Conservation (phyloP, 2,888 invertebrate genomes). For the Temnothorax ravouxi region DNA sequence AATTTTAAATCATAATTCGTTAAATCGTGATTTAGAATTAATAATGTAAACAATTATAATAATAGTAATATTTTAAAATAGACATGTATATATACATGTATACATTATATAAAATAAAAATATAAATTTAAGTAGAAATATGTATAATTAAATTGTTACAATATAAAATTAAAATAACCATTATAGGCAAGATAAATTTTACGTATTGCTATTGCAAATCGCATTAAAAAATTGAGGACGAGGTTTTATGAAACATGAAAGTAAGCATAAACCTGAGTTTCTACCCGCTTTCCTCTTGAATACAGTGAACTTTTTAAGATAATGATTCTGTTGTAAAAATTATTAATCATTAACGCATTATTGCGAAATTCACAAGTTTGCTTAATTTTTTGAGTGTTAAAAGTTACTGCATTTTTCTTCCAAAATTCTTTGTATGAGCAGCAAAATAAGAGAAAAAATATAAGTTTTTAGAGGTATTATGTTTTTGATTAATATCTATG, state of each 20-base stretch:
- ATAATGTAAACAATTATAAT: not conserved
- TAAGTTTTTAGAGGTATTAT: too few species aligned
- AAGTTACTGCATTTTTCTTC: not conserved
- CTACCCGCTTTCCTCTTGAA: not conserved
- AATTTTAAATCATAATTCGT: not conserved
- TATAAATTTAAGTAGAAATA: not conserved
- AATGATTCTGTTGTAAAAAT: not conserved
- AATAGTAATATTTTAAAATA: not conserved
- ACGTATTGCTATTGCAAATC: not conserved
- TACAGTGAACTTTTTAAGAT: not conserved
- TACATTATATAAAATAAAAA: not conserved
- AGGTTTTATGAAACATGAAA: conserved; percentile 35
- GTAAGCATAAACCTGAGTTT: conserved; percentile 21
- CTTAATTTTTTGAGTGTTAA: too few species aligned
- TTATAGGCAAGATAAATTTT: not conserved
- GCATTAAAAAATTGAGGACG: conserved; percentile 13
- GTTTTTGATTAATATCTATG: not conserved
- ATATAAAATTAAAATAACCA: not conserved
- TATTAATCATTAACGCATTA: not conserved
- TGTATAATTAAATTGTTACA: not conserved
- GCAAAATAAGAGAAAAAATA: too few species aligned
- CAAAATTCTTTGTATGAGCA: not conserved
- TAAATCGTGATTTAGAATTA: not conserved
- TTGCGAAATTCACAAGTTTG: not conserved
- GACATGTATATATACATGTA: not conserved